These are phyloP conservation scores for Ceuthmochares aereus DNA, from an alignment of 2,113 vertebrate species.

Conservation along the genomic window DNA sequence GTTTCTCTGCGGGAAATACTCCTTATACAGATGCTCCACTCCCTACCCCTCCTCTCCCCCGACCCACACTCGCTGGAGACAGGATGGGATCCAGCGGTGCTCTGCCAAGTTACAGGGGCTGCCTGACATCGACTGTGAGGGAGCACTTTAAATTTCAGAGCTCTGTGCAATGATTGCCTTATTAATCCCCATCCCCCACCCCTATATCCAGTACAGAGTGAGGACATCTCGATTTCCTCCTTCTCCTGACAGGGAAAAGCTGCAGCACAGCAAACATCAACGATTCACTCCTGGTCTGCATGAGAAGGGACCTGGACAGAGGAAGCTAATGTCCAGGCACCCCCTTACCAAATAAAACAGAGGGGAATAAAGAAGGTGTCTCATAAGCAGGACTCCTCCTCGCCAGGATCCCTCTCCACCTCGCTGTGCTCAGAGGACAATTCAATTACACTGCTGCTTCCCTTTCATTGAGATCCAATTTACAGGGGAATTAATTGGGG, in stretches of 20 bases:
- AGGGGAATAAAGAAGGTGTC: background rate
- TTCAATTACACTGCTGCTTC: background rate
- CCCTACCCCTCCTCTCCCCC: background rate
- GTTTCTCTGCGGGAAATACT: background rate
- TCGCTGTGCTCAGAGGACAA: background rate
- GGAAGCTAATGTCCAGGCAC: background rate
- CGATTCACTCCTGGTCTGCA: background rate
- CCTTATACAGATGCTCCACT: background rate
- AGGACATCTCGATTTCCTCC: background rate
- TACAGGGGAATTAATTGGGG: constrained; percentile 25
- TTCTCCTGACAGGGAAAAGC: background rate
- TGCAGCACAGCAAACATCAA: fast-evolving
- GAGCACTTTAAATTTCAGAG: background rate
- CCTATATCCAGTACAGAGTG: background rate
- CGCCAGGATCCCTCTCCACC: background rate
- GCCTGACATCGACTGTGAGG: background rate
- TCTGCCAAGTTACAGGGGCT: background rate
- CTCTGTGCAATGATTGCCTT: background rate
- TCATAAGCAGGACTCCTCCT: background rate
- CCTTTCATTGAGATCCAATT: constrained; percentile 50
- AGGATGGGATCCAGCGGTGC: fast-evolving
- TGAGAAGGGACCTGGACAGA: fast-evolving
- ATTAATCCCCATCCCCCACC: background rate
- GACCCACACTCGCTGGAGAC: background rate
- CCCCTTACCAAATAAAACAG: background rate